These are phyloP conservation scores for Knipowitschia caucasica DNA, from an alignment of 2,797 vertebrate genomes.

Conservation along the genomic window DNA sequence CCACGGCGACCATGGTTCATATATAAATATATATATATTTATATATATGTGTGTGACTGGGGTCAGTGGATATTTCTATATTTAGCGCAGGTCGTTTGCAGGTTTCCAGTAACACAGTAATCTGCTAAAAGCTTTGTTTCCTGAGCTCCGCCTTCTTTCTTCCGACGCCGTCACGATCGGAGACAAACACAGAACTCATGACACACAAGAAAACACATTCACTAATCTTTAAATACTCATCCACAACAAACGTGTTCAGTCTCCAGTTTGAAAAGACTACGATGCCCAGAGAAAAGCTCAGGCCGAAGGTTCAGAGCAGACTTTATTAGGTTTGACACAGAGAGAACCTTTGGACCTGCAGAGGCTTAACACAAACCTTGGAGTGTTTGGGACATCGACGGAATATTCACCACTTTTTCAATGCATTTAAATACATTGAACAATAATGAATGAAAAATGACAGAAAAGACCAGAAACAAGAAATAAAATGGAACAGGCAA, in stretches of 20 bases:
- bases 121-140: conserved; percentile 4
- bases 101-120: conserved; percentile 10
- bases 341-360: no score
- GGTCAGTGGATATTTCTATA: not conserved
- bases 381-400: conserved; percentile 58
- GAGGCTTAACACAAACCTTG: conserved; percentile 58
- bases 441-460: conserved; percentile 38
- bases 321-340: conserved; percentile 73
- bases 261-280: no score
- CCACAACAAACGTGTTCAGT: no score
- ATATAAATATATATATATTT: no score
- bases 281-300: conserved; percentile 62
- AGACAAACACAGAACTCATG: not conserved
- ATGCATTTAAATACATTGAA: conserved; percentile 46
- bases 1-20: no score
- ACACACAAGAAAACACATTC: not conserved
- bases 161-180: not conserved
- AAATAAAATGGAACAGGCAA: conserved; percentile 16
- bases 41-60: no score
- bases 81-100: not conserved
- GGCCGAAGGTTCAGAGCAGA: conserved; percentile 60
- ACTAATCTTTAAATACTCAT: not conserved
- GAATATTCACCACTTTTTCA: conserved; percentile 48
- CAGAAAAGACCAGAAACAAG: conserved; percentile 36
- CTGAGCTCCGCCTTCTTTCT: not conserved